A percentile compares a stretch with the other conserved stretches of the same genome.
phyloP scores from a whole-genome alignment of 2,113 vertebrate genomes.

The Thermophis baileyi region DNA sequence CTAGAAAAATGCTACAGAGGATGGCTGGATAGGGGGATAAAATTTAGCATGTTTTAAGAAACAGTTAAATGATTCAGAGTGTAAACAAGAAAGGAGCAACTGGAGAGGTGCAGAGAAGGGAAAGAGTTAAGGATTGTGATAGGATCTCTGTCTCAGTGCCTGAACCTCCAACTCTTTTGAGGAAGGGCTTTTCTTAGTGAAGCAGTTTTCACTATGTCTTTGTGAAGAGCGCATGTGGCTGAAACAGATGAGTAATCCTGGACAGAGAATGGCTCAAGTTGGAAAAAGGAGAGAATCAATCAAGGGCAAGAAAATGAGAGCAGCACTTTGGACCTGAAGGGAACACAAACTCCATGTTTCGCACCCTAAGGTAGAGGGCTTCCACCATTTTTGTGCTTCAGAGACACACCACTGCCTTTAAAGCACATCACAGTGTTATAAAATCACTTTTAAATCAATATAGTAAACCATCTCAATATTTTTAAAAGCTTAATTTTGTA shows the following conservation, averaged over 20 bases:
- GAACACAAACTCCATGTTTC: neutral
- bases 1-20: neutral
- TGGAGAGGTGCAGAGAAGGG: neutral
- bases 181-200: neutral
- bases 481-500: neutral
- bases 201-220: neutral
- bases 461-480: neutral
- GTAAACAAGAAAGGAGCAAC: neutral
- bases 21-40: neutral
- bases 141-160: neutral
- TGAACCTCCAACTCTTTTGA: neutral
- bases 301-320: neutral
- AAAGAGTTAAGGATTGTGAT: neutral
- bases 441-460: neutral
- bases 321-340: neutral
- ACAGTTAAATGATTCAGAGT: neutral
- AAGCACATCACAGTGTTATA: neutral
- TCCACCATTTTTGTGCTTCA: neutral
- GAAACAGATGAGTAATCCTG: neutral
- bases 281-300: neutral
- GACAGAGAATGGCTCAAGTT: neutral
- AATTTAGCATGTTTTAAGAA: neutral
- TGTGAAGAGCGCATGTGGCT: neutral
- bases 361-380: neutral
- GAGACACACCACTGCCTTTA: neutral